These are phyloP conservation scores for Unio pictorum DNA, from an alignment of 2,888 invertebrate species.

Conservation along the genomic window DNA sequence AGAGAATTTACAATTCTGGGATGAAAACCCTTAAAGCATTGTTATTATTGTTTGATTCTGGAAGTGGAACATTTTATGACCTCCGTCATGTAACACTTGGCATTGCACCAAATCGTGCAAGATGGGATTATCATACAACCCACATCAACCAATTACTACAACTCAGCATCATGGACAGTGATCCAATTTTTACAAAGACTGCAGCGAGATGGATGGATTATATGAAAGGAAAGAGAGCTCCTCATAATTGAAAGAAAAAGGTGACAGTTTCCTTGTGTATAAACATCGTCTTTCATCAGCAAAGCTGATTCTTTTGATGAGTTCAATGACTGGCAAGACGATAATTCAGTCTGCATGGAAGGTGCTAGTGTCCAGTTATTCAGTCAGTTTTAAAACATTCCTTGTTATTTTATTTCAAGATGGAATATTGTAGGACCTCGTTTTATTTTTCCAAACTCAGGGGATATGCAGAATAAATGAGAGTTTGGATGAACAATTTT, in stretches of 20 bases:
- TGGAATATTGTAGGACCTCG: no score
- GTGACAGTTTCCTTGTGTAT: no score
- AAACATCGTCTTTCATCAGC: no score
- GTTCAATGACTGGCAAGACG: no score
- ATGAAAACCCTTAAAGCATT: constrained; percentile 86
- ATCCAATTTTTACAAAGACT: constrained; percentile 85
- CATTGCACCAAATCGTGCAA: constrained; percentile 88
- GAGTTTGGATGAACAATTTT: no score
- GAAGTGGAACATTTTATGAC: constrained; percentile 96
- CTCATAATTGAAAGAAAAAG: constrained; percentile 82
- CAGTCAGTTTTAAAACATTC: no score
- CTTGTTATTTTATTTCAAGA: no score
- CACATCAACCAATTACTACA: constrained; percentile 92
- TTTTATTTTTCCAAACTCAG: no score
- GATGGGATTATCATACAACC: constrained; percentile 99
- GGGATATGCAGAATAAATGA: no score
- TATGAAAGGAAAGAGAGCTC: constrained; percentile 93
- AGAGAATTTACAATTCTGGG: constrained; percentile 58
- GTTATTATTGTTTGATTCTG: constrained; percentile 91
- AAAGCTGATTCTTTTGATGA: no score
- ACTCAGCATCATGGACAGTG: constrained; percentile 83
- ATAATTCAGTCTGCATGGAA: no score
- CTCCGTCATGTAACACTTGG: constrained; percentile 87
- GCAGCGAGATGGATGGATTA: constrained; percentile 95
- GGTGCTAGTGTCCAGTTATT: no score